A percentile compares a stretch with the other conserved stretches of the same genome.
Evolutionary conservation across 2,888 invertebrate genomes (phyloP).

Genomic region (Ernsta delagoae): DNA sequence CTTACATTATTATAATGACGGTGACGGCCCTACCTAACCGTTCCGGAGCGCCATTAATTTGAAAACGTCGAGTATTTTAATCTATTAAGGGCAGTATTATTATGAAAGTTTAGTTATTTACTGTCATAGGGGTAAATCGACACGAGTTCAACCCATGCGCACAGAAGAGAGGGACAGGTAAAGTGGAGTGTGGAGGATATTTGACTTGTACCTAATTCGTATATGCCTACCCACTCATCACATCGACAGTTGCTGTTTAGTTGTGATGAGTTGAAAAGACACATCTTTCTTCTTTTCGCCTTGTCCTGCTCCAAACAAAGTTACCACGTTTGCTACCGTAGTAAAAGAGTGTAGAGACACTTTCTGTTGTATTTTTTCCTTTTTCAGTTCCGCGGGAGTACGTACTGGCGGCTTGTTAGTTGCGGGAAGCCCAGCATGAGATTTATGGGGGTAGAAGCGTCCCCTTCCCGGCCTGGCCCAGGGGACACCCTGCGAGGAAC

Average conservation of each 20-base stretch:
- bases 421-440: constrained; percentile 76
- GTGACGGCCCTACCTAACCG: constrained; percentile 57
- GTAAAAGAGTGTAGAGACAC: too few species aligned
- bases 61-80: constrained; percentile 64
- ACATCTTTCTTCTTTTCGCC: too few species aligned
- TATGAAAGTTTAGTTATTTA: constrained; percentile 78
- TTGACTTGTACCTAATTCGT: too few species aligned
- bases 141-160: constrained; percentile 44
- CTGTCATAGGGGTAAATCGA: constrained; percentile 53
- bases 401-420: constrained; percentile 71
- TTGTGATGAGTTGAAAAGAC: too few species aligned
- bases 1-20: constrained; percentile 43
- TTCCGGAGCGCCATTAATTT: constrained; percentile 61
- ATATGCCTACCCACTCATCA: too few species aligned
- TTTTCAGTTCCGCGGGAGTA: background rate
- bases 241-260: too few species aligned
- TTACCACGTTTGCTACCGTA: too few species aligned
- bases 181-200: background rate
- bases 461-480: constrained; percentile 72
- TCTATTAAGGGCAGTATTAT: constrained; percentile 73
- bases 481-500: constrained; percentile 73
- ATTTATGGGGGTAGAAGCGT: constrained; percentile 56
- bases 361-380: too few species aligned
- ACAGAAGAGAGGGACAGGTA: constrained; percentile 14
- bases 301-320: too few species aligned